A percentile compares a stretch with the other conserved stretches of the same genome.
Conservation (phyloP, 2,888 invertebrate genomes). For the Cheilosia urbana region DNA sequence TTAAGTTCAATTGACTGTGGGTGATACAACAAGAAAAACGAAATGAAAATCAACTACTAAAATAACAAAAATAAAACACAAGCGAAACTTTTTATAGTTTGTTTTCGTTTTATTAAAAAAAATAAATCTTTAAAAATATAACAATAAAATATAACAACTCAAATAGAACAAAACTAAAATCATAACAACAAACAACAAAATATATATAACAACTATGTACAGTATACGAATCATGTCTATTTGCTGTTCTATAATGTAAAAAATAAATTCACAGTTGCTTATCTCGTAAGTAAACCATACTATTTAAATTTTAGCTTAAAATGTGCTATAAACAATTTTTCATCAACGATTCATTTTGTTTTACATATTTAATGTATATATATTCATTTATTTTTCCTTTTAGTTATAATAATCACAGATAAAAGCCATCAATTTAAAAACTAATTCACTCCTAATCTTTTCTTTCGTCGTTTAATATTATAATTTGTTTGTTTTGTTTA, state of each 20-base stretch:
- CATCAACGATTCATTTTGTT: slow-evolving; percentile 47
- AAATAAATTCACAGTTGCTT: slow-evolving; percentile 72
- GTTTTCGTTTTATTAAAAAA: slow-evolving; percentile 55
- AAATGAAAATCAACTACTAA: background rate
- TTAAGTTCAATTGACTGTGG: slow-evolving; percentile 62
- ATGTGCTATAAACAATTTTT: slow-evolving; percentile 64
- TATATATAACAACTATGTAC: slow-evolving; percentile 47
- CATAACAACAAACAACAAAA: slow-evolving; percentile 8
- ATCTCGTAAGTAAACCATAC: slow-evolving; percentile 67
- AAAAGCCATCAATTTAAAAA: slow-evolving; percentile 77
- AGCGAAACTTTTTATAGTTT: background rate
- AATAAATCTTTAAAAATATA: slow-evolving; percentile 60
- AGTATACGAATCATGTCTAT: slow-evolving; percentile 48
- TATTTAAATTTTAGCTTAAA: slow-evolving; percentile 56
- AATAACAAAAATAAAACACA: slow-evolving; percentile 56
- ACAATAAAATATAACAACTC: slow-evolving; percentile 47
- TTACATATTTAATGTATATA: slow-evolving; percentile 29
- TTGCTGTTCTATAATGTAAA: slow-evolving; percentile 49
- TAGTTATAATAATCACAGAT: slow-evolving; percentile 78
- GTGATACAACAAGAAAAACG: slow-evolving; percentile 13
- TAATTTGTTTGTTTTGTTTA: slow-evolving; percentile 27
- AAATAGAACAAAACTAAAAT: slow-evolving; percentile 23
- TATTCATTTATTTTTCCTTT: slow-evolving; percentile 35
- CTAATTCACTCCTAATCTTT: slow-evolving; percentile 69
- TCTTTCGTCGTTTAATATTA: slow-evolving; percentile 45